These are phyloP conservation scores for Eupithecia centaureata DNA, from an alignment of 2,888 invertebrate genomes.

Conservation along the genomic window DNA sequence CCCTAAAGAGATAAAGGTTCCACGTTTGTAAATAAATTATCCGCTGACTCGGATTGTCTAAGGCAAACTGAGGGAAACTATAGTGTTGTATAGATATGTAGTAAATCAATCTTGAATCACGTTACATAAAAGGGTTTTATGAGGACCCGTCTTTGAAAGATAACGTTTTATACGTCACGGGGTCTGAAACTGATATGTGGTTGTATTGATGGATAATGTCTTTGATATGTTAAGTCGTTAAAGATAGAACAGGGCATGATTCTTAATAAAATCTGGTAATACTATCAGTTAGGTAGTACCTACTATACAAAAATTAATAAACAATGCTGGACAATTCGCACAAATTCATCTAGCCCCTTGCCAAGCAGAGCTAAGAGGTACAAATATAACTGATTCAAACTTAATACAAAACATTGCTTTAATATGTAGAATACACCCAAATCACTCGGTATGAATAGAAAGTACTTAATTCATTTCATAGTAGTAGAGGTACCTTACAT, in stretches of 20 bases:
- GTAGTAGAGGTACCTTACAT: no score
- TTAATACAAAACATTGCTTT: no score
- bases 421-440: no score
- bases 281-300: not conserved
- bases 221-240: not conserved
- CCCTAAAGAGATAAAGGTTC: constrained; percentile 79
- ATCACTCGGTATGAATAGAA: no score
- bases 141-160: constrained; percentile 63
- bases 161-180: constrained; percentile 61
- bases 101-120: constrained; percentile 75
- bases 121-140: constrained; percentile 75
- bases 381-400: no score
- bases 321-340: no score
- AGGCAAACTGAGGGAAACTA: constrained; percentile 68
- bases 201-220: not conserved
- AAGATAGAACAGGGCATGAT: not conserved
- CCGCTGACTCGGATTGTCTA: constrained; percentile 68
- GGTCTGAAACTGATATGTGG: constrained; percentile 26
- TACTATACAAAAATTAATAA: no score
- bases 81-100: constrained; percentile 64
- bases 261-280: not conserved
- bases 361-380: no score
- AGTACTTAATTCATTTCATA: no score
- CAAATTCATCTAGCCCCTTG: no score
- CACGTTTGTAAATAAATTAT: constrained; percentile 80